These are phyloP conservation scores for Bubalus kerabau DNA, from an alignment of 2,113 vertebrate genomes.

Conservation along the genomic window DNA sequence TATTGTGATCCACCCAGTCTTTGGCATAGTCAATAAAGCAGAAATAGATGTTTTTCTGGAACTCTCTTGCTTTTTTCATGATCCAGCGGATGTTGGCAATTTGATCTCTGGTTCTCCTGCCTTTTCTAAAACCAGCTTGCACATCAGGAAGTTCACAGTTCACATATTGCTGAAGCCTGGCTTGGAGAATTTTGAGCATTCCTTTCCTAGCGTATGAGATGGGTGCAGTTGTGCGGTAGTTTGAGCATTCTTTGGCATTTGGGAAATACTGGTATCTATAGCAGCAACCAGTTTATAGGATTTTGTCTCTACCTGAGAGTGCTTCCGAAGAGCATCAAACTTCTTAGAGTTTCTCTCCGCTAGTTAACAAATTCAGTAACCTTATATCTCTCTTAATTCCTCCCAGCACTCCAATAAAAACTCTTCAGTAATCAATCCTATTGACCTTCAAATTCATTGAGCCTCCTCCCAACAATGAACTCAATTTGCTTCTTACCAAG, in stretches of 20 bases:
- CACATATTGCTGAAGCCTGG: too few relatives aligned
- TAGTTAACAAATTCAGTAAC: neutral
- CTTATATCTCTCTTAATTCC: neutral
- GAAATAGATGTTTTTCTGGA: too few relatives aligned
- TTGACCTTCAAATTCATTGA: neutral
- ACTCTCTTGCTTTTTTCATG: too few relatives aligned
- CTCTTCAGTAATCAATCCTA: neutral
- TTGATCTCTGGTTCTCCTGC: too few relatives aligned
- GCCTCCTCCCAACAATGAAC: neutral
- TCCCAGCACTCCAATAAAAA: neutral
- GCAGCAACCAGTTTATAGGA: neutral
- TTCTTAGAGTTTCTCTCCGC: neutral
- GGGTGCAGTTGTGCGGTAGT: too few relatives aligned
- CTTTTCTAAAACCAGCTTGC: too few relatives aligned
- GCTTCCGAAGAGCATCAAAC: neutral
- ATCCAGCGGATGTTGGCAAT: too few relatives aligned
- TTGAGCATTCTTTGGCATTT: neutral
- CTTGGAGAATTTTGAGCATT: too few relatives aligned
- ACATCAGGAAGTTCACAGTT: too few relatives aligned
- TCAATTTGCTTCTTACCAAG: neutral
- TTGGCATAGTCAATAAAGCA: too few relatives aligned
- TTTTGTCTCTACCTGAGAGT: neutral
- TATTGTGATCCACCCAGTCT: too few relatives aligned
- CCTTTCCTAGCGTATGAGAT: accelerated
- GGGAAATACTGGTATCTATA: neutral